These are phyloP conservation scores for Schlechtendalia chinensis DNA, from an alignment of 1,140 invertebrate species.

Conservation along the genomic window DNA sequence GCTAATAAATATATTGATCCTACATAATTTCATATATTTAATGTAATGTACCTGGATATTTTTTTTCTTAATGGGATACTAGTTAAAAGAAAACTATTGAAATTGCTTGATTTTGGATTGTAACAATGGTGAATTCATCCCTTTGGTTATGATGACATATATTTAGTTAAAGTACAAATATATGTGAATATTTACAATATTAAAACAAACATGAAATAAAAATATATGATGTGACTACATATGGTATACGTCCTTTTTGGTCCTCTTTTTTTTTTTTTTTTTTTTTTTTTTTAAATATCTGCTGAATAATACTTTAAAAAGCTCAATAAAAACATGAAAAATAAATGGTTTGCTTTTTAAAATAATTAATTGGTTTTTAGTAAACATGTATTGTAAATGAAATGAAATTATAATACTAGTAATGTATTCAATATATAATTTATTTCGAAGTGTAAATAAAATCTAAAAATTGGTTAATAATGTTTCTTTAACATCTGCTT, in stretches of 20 bases:
- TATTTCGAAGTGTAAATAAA: slow-evolving; percentile 31
- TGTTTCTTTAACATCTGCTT: slow-evolving; percentile 22
- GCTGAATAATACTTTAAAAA: neutral
- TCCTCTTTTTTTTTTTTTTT: slow-evolving; percentile 19
- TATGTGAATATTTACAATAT: slow-evolving; percentile 46
- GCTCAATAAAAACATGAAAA: neutral
- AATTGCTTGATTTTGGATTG: neutral
- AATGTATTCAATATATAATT: slow-evolving; percentile 24
- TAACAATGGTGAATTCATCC: slow-evolving; percentile 17
- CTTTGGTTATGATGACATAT: slow-evolving; percentile 37
- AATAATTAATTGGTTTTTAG: neutral
- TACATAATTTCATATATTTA: slow-evolving; percentile 2
- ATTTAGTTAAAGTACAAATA: slow-evolving; percentile 47
- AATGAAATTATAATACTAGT: slow-evolving; percentile 26
- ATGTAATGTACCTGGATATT: neutral
- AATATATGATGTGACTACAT: slow-evolving; percentile 49
- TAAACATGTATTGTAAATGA: slow-evolving; percentile 29
- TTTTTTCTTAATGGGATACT: neutral
- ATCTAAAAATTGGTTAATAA: slow-evolving; percentile 23
- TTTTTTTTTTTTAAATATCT: slow-evolving; percentile 12
- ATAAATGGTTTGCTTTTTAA: slow-evolving; percentile 27
- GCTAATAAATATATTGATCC: neutral
- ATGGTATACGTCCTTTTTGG: slow-evolving; percentile 47
- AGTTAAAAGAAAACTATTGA: neutral
- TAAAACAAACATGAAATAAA: slow-evolving; percentile 45